Conservation (phyloP, 2,797 vertebrate genomes). For the Myoxocephalus aenaeus region DNA sequence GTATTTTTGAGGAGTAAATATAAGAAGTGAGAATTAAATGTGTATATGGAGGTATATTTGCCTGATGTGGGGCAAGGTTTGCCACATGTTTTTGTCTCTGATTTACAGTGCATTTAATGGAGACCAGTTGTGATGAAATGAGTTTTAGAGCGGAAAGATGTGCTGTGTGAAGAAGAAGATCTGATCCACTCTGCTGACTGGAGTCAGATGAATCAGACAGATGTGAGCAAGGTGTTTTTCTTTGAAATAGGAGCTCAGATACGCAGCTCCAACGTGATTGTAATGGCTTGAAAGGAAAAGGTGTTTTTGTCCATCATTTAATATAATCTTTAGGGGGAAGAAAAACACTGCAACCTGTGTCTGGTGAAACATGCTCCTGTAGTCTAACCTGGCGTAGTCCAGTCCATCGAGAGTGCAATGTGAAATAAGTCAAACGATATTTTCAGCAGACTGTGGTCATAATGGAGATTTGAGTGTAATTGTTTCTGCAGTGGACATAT, state of each 20-base stretch:
- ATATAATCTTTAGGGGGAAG: neutral
- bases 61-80: slow-evolving; percentile 36
- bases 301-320: slow-evolving; percentile 12
- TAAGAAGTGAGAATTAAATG: slow-evolving; percentile 19
- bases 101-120: slow-evolving; percentile 41
- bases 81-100: slow-evolving; percentile 29
- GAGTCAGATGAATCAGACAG: slow-evolving; percentile 39
- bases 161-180: slow-evolving; percentile 41
- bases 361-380: neutral
- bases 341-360: neutral
- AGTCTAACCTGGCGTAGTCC: neutral
- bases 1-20: slow-evolving; percentile 30
- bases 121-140: slow-evolving; percentile 38
- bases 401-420: neutral
- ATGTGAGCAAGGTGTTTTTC: slow-evolving; percentile 27
- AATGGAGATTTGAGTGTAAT: neutral
- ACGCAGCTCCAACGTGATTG: neutral
- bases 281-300: slow-evolving; percentile 12
- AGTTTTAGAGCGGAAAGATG: slow-evolving; percentile 53
- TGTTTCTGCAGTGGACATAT: neutral
- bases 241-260: slow-evolving; percentile 13
- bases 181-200: slow-evolving; percentile 33
- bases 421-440: neutral
- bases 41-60: slow-evolving; percentile 36
- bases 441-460: neutral